These are phyloP conservation scores for Drosophila robusta DNA, from an alignment of 2,888 invertebrate species.

Conservation along the genomic window DNA sequence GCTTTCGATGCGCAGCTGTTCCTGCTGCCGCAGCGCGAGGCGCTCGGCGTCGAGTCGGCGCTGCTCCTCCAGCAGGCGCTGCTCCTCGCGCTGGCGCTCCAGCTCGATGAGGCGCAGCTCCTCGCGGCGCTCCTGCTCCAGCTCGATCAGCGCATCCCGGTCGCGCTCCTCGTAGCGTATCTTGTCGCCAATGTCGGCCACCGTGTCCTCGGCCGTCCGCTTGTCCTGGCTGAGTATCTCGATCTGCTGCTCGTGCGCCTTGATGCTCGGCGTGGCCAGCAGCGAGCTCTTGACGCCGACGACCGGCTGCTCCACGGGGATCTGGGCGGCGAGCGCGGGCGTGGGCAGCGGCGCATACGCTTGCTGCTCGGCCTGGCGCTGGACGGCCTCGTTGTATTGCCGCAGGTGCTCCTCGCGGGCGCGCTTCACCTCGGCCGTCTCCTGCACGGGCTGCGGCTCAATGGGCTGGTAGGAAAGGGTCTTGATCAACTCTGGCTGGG, in stretches of 20 bases:
- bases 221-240: constrained; percentile 47
- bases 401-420: constrained; percentile 72
- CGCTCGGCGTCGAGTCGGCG: constrained; percentile 64
- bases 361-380: constrained; percentile 26
- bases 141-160: constrained; percentile 41
- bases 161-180: constrained; percentile 56
- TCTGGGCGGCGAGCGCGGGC: constrained; percentile 1
- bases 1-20: constrained; percentile 49
- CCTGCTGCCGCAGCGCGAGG: constrained; percentile 45
- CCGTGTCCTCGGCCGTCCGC: constrained; percentile 51
- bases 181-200: constrained; percentile 59
- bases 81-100: constrained; percentile 66
- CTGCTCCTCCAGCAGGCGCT: constrained; percentile 61
- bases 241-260: constrained; percentile 27
- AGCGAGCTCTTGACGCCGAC: constrained; percentile 13
- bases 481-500: neutral
- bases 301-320: neutral
- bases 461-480: neutral
- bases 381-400: constrained; percentile 58
- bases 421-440: constrained; percentile 70
- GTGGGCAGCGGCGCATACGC: constrained; percentile 32
- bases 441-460: constrained; percentile 51
- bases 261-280: constrained; percentile 24
- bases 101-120: constrained; percentile 63
- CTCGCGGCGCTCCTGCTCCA: constrained; percentile 63